A percentile compares a stretch with the other conserved stretches of the same genome.
Conservation (phyloP, 2,888 invertebrate genomes). For the Thymelicus lineola region DNA sequence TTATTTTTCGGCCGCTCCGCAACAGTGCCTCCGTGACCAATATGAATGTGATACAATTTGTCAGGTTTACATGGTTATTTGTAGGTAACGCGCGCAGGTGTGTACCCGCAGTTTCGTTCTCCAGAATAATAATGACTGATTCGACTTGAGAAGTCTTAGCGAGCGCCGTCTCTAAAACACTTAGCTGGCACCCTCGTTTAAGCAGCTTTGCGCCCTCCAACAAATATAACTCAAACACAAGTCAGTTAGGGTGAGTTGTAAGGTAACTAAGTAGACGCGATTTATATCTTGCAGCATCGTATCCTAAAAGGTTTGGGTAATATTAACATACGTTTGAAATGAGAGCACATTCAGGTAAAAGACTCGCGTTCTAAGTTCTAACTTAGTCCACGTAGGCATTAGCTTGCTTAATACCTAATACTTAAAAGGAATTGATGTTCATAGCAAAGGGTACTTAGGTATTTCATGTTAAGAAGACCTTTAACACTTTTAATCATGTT, state of each 20-base stretch:
- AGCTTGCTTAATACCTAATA: no score
- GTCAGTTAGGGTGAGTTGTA: constrained; percentile 31
- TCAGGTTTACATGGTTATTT: constrained; percentile 81
- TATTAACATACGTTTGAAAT: not conserved
- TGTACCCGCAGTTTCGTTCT: constrained; percentile 60
- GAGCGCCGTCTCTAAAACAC: constrained; percentile 40
- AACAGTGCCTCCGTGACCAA: constrained; percentile 62
- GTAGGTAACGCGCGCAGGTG: constrained; percentile 73
- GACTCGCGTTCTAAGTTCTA: no score
- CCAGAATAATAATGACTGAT: constrained; percentile 79
- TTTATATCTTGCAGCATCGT: constrained; percentile 20
- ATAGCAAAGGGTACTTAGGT: no score
- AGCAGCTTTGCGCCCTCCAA: constrained; percentile 36
- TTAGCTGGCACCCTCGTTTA: constrained; percentile 24
- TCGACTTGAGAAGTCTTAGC: constrained; percentile 74
- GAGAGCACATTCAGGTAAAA: no score
- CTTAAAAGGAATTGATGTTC: no score
- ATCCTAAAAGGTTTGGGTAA: constrained; percentile 6
- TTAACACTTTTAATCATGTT: no score
- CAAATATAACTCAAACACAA: constrained; percentile 37
- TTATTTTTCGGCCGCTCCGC: constrained; percentile 65
- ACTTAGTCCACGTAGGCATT: no score
- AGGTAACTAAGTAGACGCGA: constrained; percentile 24
- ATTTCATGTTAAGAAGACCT: no score
- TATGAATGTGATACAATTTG: constrained; percentile 81